These are phyloP conservation scores for Myotis daubentonii DNA, from an alignment of 2,797 vertebrate species.

Conservation along the genomic window DNA sequence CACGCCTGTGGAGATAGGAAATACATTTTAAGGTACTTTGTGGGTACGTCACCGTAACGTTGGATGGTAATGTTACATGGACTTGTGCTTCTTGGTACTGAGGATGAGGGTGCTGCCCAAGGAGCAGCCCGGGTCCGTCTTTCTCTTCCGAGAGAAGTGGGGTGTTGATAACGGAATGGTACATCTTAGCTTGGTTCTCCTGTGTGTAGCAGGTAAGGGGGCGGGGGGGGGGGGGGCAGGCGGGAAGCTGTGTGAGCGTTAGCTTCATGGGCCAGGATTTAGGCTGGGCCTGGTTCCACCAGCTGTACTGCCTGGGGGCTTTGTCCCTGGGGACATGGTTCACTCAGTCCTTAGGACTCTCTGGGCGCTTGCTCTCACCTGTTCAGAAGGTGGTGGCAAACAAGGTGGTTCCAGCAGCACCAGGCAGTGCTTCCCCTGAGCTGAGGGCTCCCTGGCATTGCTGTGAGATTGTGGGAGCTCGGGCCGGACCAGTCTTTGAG, in stretches of 20 bases:
- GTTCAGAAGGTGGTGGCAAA: background rate
- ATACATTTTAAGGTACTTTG: background rate
- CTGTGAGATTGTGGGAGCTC: no score
- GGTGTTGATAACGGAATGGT: accelerated
- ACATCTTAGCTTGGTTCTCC: background rate
- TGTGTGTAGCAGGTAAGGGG: background rate
- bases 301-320: background rate
- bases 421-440: background rate
- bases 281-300: background rate
- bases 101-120: background rate
- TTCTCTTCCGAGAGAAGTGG: background rate
- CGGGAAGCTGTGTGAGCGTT: background rate
- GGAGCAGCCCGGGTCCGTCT: background rate
- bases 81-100: accelerated
- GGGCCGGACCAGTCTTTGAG: background rate
- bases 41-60: accelerated
- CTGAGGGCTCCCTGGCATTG: accelerated
- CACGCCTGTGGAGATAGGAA: accelerated
- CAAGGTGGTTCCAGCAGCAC: accelerated
- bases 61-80: background rate
- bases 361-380: accelerated
- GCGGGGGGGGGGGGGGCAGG: background rate
- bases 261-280: background rate
- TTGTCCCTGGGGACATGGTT: background rate
- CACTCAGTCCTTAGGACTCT: background rate